Evolutionary conservation across 2,113 vertebrate genomes (phyloP), one percentile per base, ranked within the genome.

Genomic region (Azemiops feae): DNA sequence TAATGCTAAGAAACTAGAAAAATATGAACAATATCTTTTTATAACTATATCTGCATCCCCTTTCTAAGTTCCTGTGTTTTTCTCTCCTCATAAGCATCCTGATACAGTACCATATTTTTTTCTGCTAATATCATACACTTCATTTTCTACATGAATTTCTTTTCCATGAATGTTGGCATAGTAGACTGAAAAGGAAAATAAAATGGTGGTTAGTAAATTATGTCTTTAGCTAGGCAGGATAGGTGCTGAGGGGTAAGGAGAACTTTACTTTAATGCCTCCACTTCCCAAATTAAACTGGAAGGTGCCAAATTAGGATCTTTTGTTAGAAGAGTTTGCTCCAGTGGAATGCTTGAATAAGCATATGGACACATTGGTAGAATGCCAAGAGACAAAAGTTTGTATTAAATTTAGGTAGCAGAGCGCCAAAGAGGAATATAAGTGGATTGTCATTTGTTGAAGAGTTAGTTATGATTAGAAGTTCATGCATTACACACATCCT

Each of bases 321-420:
- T 34, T 22, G 7, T 81, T 43, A 43, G 34, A 18, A 43, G n/a
- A 81, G 20, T 39, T 20, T 81, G 34, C 2, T 81, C 7, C 6
- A 43, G 2, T 81, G 7, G 74, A 43, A 81, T 81, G 18, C 74
- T 81, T 39, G 18, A 81, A 81, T 22, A 39, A 34, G 74, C 34
- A 39, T 81, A 39, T 39, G 22, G 34, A 39, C 34, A 6, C 54
- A 16, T 27, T 23, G 55, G 25, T 91, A 54, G 50, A 90, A 52
- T 57, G 1, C 52, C 69, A 11, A 91, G 57, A 90, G 10, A 58
- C 10, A 87, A 39, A 90, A 55, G 10, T 91, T 69, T 96, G 92
- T 54, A 27, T 55, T 93, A 90, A 94, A 93, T 95, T 96, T 94
- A 94, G 95, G 92, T 96, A 95, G n/a, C 23, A 52, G 85, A 85